phyloP scores from a whole-genome alignment of 2,113 vertebrate species.

The Alouatta palliata region DNA sequence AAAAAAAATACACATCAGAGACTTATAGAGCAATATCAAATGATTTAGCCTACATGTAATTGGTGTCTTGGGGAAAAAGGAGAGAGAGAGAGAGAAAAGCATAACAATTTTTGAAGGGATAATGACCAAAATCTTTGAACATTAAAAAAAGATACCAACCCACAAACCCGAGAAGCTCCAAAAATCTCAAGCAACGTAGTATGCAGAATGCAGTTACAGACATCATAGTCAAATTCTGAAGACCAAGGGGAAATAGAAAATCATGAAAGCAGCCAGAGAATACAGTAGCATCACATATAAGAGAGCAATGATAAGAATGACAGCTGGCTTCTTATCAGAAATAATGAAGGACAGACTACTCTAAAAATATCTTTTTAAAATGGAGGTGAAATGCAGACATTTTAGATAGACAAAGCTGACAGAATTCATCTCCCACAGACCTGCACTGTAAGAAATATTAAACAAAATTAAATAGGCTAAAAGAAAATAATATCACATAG shows the following conservation, averaged over 20 bases:
- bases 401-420: background rate
- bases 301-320: background rate
- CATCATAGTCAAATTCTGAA: background rate
- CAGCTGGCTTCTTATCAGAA: background rate
- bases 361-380: background rate
- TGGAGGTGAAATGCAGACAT: background rate
- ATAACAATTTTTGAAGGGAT: background rate
- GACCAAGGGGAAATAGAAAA: background rate
- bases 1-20: background rate
- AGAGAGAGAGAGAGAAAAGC: background rate
- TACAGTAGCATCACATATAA: background rate
- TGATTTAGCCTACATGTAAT: background rate
- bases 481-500: conserved; percentile 1
- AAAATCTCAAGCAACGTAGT: background rate
- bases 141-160: background rate
- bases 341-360: background rate
- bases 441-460: background rate
- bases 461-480: background rate
- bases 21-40: background rate
- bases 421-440: background rate
- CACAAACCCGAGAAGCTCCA: background rate
- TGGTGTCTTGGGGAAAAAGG: background rate
- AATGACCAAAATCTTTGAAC: background rate
- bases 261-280: background rate
- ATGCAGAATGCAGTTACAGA: background rate